A percentile compares a stretch with the other conserved stretches of the same genome.
Evolutionary conservation across 2,888 invertebrate species (phyloP).

Genomic region (Clitarchus hookeri): DNA sequence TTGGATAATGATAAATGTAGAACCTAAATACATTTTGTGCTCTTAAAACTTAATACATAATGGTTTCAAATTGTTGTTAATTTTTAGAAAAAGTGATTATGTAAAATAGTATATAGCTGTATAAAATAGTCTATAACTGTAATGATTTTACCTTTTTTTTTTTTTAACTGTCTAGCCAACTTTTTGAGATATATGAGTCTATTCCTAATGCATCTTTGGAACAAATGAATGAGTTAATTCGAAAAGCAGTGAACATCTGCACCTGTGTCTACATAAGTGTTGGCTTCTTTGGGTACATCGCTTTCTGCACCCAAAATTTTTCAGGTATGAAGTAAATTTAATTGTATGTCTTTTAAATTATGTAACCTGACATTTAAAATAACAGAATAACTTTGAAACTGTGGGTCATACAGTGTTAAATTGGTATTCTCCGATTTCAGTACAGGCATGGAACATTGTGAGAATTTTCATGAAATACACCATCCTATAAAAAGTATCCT

Average conservation of each 20-base stretch:
- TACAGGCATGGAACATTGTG: too few species aligned
- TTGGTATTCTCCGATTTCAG: too few species aligned
- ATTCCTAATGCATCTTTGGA: constrained; percentile 85
- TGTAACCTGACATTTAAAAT: background rate
- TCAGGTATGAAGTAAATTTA: constrained; percentile 60
- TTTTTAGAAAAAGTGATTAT: too few species aligned
- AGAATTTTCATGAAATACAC: too few species aligned
- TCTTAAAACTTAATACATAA: too few species aligned
- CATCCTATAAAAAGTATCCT: too few species aligned
- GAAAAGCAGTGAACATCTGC: constrained; percentile 89
- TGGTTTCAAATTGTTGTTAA: too few species aligned
- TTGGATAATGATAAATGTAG: too few species aligned
- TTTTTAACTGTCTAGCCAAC: constrained; percentile 64
- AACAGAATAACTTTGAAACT: too few species aligned
- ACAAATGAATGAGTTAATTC: constrained; percentile 86
- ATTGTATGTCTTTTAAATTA: constrained; percentile 4
- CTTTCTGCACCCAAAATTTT: constrained; percentile 78
- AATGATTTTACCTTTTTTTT: background rate
- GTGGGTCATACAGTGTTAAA: too few species aligned
- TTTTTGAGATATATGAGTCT: constrained; percentile 92
- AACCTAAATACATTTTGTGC: too few species aligned
- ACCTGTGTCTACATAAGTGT: constrained; percentile 88
- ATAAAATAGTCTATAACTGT: background rate
- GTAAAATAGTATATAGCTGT: too few species aligned
- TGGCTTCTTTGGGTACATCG: constrained; percentile 92